Evolutionary conservation across 1,140 invertebrate species (phyloP).

Genomic region (Papilio xuthus): DNA sequence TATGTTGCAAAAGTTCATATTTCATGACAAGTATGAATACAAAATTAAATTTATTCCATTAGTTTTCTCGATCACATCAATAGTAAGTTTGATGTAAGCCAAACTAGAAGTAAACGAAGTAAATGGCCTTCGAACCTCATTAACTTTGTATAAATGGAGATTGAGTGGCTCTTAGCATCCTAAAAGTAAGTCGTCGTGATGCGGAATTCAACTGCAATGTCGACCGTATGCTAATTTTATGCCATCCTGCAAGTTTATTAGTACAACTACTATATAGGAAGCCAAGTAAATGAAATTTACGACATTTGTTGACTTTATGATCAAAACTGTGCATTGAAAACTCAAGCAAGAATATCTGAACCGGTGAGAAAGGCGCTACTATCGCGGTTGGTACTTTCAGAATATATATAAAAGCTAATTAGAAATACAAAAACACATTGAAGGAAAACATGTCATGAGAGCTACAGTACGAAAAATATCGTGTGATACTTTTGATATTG

Average conservation of each 20-base stretch:
- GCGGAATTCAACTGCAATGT: constrained; percentile 25
- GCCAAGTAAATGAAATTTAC: constrained; percentile 28
- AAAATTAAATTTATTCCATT: constrained; percentile 28
- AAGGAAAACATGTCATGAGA: no score
- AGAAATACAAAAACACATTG: no score
- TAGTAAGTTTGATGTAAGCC: neutral
- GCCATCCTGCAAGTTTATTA: constrained; percentile 27
- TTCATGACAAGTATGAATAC: neutral
- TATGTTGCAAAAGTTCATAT: neutral
- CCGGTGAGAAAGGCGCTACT: no score
- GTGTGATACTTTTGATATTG: no score
- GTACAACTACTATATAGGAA: neutral
- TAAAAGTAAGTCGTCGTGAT: constrained; percentile 32
- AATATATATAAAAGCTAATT: no score
- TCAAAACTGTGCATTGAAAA: neutral
- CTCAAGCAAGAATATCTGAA: no score
- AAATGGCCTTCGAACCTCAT: constrained; percentile 33
- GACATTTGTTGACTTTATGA: constrained; percentile 14
- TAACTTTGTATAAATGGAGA: constrained; percentile 23
- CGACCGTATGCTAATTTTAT: constrained; percentile 28
- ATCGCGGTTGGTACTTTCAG: no score
- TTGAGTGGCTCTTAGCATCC: neutral
- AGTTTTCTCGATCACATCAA: constrained; percentile 7
- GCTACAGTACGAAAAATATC: no score
- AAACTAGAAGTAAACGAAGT: neutral